Evolutionary conservation across 2,797 vertebrate genomes (phyloP), one percentile per base, ranked within the genome.

Genomic region (Premnoplex brunnescens): DNA sequence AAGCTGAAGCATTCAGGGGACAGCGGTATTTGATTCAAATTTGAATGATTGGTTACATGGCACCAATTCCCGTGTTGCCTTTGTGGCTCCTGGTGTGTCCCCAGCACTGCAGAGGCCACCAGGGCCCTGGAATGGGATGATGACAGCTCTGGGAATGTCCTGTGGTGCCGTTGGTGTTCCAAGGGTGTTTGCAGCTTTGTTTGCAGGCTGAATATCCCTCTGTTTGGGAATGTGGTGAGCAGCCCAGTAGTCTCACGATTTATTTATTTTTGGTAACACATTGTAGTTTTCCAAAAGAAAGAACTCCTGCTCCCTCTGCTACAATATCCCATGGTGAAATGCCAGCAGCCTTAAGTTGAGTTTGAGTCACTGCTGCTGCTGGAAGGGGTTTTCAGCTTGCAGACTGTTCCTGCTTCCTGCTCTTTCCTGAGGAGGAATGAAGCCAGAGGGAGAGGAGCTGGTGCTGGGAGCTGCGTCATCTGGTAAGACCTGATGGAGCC

Each of bases 261-360:
- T 27, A 19, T 48, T 54, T 26, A 6, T 43, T 69, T 85, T 79
- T 64, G 27, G 54, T 51, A 43, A 30, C 20, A 7, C 52, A 4
- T 13, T 51, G 32, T 51, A 22, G 36, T 5, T 77, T 34, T 28
- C 30, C 34, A 43, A 52, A 11, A 56, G 56, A 27, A 46, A 30
- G 55, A 67, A 48, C 86, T 62, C 6, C 75, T 36, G 39, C 62
- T 83, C 56, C 63, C 39, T 32, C 23, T 51, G 76, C 41, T 71
- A 6, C 43, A 12, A 0, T 2, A 36, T 62, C 51, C 71, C 10
- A 0, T 15, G 60, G 46, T 43, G 83, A 66, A 62, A 51, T 58
- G 37, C 41, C 39, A 9, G 56, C 0, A 28, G 32, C 1, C 4
- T 41, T 49, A 16, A 0, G 1, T 0, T 14, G 43, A 14, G 39